Evolutionary conservation across 2,888 invertebrate genomes (phyloP), one percentile per base, ranked within the genome.

Genomic region (Mactromeris polynyma): DNA sequence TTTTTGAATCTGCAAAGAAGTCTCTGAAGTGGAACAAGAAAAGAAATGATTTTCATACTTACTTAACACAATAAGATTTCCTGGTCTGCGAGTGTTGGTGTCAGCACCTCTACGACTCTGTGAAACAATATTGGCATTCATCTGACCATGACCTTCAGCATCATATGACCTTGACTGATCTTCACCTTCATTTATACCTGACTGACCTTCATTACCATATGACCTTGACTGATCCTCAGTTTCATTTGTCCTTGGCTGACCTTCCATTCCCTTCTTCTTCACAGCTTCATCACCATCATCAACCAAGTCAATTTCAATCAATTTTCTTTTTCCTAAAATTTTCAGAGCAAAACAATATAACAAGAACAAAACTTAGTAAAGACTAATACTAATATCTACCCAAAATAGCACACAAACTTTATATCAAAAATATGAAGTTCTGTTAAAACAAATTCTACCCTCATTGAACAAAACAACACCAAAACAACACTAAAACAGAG

Each of bases 291-390:
- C 73, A 58, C 26, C 26, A 36, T 73, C 73, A 33, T 36, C 69
- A 31, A 17, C 33, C 33, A 69, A 73, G 17, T 73, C 33, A 33
- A 36, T 36, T 33, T 73, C 88, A n/a, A 83, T 86, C 69, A 86
- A 54, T 58, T 89, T 89, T 26, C 86, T 82, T n/a, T 89, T 89
- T 69, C 86, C 89, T 89, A 40, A 73, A 81, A 81, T 38, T 9
- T 46, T 46, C 46, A 46, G 46, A 46, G 17, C 46, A 46, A 46
- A n/a, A 7, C 11, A 42, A 7, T 42, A 42, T 46, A 46, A 46
- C 11, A 17, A 46, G 14, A 46, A 46, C 46, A 46, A 46, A 46
- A 17, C 46, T 46, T 46, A 11, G 17, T 11, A 46, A 4, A 46
- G n/a, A n/a, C n/a, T n/a, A n/a, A n/a, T n/a, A n/a, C n/a, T n/a